These are phyloP conservation scores for Ophion ellenae DNA, from an alignment of 2,888 invertebrate genomes.

Conservation along the genomic window DNA sequence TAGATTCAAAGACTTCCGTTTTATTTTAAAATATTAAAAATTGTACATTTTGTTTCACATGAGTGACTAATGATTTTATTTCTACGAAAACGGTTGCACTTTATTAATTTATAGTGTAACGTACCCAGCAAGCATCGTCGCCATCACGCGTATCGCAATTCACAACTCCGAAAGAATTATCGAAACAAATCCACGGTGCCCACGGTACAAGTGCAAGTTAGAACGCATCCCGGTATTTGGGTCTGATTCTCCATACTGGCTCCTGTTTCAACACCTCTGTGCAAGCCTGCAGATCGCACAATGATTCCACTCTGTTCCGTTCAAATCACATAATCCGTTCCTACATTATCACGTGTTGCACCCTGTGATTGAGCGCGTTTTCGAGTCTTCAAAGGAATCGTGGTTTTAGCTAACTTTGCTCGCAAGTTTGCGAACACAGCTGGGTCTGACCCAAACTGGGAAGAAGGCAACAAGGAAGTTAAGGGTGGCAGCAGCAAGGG, in stretches of 20 bases:
- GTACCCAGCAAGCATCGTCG: too few species aligned
- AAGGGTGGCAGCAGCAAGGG: neutral
- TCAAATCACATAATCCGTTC: neutral
- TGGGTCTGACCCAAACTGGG: neutral
- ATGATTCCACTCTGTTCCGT: neutral
- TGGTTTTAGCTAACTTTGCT: neutral
- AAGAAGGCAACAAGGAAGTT: neutral
- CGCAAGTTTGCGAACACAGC: neutral
- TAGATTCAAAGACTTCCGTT: too few species aligned
- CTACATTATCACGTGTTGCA: neutral
- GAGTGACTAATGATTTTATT: too few species aligned
- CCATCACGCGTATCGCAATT: too few species aligned
- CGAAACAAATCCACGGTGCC: too few species aligned
- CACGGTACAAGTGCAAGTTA: constrained; percentile 26
- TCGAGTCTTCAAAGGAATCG: neutral
- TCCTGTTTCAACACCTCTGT: neutral
- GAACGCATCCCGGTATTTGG: neutral
- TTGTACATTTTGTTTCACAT: too few species aligned
- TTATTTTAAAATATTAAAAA: too few species aligned
- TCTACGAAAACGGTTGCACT: too few species aligned
- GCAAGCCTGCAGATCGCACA: neutral
- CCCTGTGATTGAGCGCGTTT: neutral
- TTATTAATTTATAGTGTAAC: too few species aligned
- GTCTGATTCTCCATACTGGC: neutral
- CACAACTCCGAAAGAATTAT: too few species aligned